Evolutionary conservation across 2,888 invertebrate species (phyloP).

Genomic region (Hyppa rectilinea): DNA sequence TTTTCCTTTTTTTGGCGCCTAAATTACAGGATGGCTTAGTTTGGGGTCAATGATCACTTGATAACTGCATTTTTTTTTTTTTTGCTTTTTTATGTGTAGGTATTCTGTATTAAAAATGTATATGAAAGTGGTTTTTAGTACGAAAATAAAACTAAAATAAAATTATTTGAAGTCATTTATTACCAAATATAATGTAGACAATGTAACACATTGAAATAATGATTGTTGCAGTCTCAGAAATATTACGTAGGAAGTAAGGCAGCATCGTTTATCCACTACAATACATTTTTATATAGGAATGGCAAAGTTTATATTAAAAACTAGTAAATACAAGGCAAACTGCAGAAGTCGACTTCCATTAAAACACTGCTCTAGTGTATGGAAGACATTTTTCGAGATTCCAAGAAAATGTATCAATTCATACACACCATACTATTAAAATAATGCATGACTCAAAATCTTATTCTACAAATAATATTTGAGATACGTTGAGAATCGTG

Average conservation of each 20-base stretch:
- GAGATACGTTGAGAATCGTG: constrained; percentile 65
- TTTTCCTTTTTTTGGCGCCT: not conserved
- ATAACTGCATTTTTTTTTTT: not conserved
- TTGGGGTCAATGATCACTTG: not conserved
- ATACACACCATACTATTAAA: constrained; percentile 54
- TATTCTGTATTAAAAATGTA: not conserved
- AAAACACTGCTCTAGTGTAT: constrained; percentile 51
- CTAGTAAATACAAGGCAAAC: constrained; percentile 65
- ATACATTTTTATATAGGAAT: constrained; percentile 66
- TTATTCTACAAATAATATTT: constrained; percentile 64
- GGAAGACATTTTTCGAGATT: constrained; percentile 69
- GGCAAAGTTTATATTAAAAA: constrained; percentile 58
- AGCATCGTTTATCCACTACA: constrained; percentile 59
- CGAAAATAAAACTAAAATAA: constrained; percentile 54
- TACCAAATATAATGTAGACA: constrained; percentile 66
- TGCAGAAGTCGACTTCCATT: constrained; percentile 55
- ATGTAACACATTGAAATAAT: constrained; percentile 61
- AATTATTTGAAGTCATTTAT: constrained; percentile 67
- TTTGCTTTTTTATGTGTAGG: not conserved
- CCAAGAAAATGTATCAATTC: constrained; percentile 57
- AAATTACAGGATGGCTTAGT: not conserved
- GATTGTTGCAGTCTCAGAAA: constrained; percentile 63
- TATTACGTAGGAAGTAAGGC: constrained; percentile 60
- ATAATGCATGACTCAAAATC: constrained; percentile 64
- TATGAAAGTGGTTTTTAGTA: not conserved